These are phyloP conservation scores for Chrysolina haemoptera DNA, from an alignment of 2,888 invertebrate genomes.

Conservation along the genomic window DNA sequence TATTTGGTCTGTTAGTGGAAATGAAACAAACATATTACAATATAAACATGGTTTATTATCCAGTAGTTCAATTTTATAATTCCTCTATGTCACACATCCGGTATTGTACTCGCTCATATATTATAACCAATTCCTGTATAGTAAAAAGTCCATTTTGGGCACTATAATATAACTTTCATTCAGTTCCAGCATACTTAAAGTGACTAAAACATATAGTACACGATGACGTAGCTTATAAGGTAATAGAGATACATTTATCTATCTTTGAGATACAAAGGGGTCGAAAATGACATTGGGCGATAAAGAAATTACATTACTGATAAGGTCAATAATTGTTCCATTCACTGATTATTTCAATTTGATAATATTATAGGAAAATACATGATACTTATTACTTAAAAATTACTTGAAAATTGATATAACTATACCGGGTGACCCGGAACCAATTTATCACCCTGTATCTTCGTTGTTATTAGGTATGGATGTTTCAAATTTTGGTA, in stretches of 20 bases:
- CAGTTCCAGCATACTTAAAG: slow-evolving; percentile 50
- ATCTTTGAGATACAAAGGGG: slow-evolving; percentile 48
- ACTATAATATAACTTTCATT: slow-evolving; percentile 41
- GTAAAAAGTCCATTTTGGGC: slow-evolving; percentile 39
- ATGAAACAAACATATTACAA: slow-evolving; percentile 55
- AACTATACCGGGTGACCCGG: too few relatives aligned
- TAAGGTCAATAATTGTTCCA: neutral
- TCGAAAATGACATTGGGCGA: slow-evolving; percentile 22
- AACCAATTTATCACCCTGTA: too few relatives aligned
- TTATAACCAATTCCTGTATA: slow-evolving; percentile 51
- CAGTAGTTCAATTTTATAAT: slow-evolving; percentile 60
- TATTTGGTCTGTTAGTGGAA: neutral
- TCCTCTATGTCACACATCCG: slow-evolving; percentile 62
- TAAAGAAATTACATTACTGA: slow-evolving; percentile 20
- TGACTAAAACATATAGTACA: slow-evolving; percentile 56
- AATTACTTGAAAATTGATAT: too few relatives aligned
- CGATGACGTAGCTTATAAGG: slow-evolving; percentile 54
- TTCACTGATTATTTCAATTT: neutral
- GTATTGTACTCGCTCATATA: slow-evolving; percentile 48
- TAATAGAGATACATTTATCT: slow-evolving; percentile 44
- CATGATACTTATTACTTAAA: too few relatives aligned
- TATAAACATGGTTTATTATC: slow-evolving; percentile 69
- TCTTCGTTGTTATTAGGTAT: too few relatives aligned
- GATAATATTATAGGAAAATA: too few relatives aligned
- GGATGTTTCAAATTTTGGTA: too few relatives aligned